Conservation (phyloP, 53 echinoderm and acorn worm genomes). For the Holothuria scabra region DNA sequence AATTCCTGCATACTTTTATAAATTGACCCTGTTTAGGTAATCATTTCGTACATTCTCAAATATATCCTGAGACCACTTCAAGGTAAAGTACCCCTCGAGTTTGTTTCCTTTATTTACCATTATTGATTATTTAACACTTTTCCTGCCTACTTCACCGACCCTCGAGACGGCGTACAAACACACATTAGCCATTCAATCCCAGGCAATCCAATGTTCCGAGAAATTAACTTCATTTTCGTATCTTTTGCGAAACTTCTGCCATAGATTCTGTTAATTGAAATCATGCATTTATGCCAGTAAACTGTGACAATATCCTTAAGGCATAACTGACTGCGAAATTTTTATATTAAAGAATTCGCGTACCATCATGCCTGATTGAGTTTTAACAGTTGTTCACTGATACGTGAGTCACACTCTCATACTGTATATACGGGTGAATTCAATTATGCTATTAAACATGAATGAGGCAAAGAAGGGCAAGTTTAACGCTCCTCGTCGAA, state of each 20-base stretch:
- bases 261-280: conserved; percentile 1
- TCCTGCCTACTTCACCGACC: neutral
- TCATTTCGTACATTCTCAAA: no score
- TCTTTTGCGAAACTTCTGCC: conserved; percentile 17
- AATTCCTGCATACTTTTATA: no score
- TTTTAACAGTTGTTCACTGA: conserved; percentile 4
- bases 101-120: no score
- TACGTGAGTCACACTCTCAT: conserved; percentile 23
- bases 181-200: conserved; percentile 11
- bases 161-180: conserved; percentile 22
- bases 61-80: no score
- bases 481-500: no score
- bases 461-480: no score
- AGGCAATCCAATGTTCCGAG: conserved; percentile 28
- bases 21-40: no score
- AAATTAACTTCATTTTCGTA: conserved; percentile 20
- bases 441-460: no score
- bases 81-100: no score
- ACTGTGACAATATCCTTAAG: conserved; percentile 30
- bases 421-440: neutral
- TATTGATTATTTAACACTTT: conserved; percentile 20
- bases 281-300: conserved; percentile 2
- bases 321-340: neutral
- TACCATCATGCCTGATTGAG: neutral
- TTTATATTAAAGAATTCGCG: neutral